Conservation (phyloP, 2,888 invertebrate genomes). For the Mesorhabditis spiculigera region DNA sequence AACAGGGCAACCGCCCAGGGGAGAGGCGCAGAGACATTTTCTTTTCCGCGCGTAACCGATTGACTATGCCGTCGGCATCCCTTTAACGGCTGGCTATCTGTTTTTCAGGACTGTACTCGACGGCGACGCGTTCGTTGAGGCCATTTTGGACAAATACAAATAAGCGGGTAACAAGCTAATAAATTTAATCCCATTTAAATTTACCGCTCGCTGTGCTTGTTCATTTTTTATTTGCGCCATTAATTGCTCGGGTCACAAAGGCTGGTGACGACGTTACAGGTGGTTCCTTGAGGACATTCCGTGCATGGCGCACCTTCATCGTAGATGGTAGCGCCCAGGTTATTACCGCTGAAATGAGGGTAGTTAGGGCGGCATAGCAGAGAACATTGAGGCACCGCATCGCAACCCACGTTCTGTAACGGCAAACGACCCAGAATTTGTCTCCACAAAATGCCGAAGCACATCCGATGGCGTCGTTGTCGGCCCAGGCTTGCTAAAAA, state of each 20-base stretch:
- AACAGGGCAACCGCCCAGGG: no score
- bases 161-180: no score
- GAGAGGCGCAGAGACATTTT: no score
- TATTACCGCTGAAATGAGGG: not conserved
- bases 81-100: no score
- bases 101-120: no score
- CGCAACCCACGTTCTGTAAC: not conserved
- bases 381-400: not conserved
- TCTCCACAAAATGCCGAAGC: not conserved
- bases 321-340: not conserved
- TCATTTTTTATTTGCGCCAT: not conserved
- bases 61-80: no score
- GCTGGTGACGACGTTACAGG: not conserved
- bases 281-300: not conserved
- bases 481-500: constrained; percentile 6
- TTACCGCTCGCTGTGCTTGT: not conserved
- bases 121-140: no score
- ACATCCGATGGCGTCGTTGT: not conserved
- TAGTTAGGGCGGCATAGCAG: not conserved
- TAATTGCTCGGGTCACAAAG: not conserved
- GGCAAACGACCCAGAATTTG: not conserved
- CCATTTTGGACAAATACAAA: no score
- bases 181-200: no score
- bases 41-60: no score
- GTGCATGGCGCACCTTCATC: not conserved